These are phyloP conservation scores for Pipa parva DNA, from an alignment of 2,113 vertebrate genomes.

Conservation along the genomic window DNA sequence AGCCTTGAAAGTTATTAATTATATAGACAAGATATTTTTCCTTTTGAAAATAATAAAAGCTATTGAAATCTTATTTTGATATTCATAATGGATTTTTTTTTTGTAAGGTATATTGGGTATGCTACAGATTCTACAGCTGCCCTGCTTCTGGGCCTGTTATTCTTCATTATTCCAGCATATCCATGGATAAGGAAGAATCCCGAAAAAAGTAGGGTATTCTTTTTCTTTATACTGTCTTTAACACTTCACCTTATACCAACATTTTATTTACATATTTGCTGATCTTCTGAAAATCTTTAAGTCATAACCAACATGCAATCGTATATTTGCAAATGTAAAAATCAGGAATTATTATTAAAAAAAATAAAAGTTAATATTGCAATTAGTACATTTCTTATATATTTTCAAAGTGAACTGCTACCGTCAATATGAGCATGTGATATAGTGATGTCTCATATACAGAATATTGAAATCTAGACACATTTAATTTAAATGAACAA, in stretches of 20 bases:
- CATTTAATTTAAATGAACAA: no score
- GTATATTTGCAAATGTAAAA: background rate
- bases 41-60: no score
- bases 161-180: conserved; percentile 82
- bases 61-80: no score
- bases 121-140: conserved; percentile 83
- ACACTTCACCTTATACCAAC: background rate
- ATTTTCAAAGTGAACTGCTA: no score
- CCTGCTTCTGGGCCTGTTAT: conserved; percentile 76
- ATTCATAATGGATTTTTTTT: conserved; percentile 43
- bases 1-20: no score
- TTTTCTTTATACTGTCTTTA: conserved; percentile 22
- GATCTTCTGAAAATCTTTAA: background rate
- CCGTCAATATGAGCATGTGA: no score
- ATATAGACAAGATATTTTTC: no score
- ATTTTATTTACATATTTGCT: background rate
- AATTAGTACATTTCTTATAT: background rate
- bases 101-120: conserved; percentile 64
- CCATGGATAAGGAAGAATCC: conserved; percentile 55
- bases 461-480: no score
- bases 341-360: background rate
- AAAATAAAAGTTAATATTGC: background rate
- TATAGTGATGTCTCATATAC: no score
- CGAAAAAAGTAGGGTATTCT: conserved; percentile 68
- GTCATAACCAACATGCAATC: background rate